Conservation (phyloP, 2,888 invertebrate species). For the Pollenia griseotomentosa region DNA sequence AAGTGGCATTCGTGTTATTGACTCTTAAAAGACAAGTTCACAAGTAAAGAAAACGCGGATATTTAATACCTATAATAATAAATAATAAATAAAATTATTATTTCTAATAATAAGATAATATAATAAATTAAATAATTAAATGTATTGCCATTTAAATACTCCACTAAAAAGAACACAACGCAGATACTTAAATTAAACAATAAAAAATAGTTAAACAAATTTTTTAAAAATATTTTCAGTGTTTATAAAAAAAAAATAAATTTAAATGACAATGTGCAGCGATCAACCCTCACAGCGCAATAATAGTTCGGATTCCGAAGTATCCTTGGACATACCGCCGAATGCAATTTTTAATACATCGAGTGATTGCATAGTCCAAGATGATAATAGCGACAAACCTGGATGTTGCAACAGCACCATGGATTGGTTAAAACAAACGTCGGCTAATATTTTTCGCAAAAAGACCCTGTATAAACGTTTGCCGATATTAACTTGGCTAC, state of each 20-base stretch:
- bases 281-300: conserved; percentile 72
- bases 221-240: conserved; percentile 34
- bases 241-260: conserved; percentile 23
- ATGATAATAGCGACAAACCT: conserved; percentile 79
- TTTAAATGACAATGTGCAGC: conserved; percentile 68
- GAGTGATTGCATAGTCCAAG: conserved; percentile 85
- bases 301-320: conserved; percentile 77
- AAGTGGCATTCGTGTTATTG: conserved; percentile 73
- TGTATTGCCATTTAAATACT: conserved; percentile 17
- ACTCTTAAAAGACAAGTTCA: conserved; percentile 73
- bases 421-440: conserved; percentile 81
- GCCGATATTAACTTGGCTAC: conserved; percentile 92
- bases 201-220: conserved; percentile 9
- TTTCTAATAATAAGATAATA: background rate
- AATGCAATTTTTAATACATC: conserved; percentile 82
- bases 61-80: conserved; percentile 38
- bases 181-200: conserved; percentile 9
- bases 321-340: conserved; percentile 82
- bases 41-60: conserved; percentile 65
- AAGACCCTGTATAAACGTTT: conserved; percentile 90
- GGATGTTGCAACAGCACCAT: conserved; percentile 77
- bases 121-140: conserved; percentile 24
- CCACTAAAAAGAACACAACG: conserved; percentile 13
- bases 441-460: conserved; percentile 87
- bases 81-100: conserved; percentile 4